phyloP scores from a whole-genome alignment of 1,140 invertebrate species.

The Drosophila repleta region DNA sequence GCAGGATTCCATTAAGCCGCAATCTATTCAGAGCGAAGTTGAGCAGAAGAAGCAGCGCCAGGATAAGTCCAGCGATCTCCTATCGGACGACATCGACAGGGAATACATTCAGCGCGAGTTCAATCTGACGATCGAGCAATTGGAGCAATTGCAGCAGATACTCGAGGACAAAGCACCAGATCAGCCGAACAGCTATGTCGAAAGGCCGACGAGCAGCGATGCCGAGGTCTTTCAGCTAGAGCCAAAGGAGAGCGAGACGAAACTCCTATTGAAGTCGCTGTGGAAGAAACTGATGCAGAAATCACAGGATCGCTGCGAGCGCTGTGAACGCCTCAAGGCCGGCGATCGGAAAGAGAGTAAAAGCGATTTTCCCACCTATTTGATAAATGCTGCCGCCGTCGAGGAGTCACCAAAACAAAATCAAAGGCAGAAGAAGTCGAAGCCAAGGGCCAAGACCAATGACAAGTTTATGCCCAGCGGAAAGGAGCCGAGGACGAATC shows the following conservation, averaged over 20 bases:
- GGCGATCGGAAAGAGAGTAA: slow-evolving; percentile 44
- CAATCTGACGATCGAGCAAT: neutral
- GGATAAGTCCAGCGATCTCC: neutral
- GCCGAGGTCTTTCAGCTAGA: too few relatives aligned
- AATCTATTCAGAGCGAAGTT: neutral
- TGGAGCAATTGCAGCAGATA: neutral
- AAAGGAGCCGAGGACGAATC: too few relatives aligned
- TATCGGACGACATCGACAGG: neutral
- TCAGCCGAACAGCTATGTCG: neutral
- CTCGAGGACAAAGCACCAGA: neutral
- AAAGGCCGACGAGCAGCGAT: neutral
- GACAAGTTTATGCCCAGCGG: too few relatives aligned
- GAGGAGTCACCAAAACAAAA: slow-evolving; percentile 13
- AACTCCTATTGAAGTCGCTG: slow-evolving; percentile 31
- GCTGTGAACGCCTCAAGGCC: slow-evolving; percentile 16
- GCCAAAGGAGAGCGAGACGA: neutral
- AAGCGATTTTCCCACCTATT: slow-evolving; percentile 32
- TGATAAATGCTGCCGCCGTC: slow-evolving; percentile 54
- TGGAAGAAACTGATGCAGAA: slow-evolving; percentile 45
- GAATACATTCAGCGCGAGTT: neutral
- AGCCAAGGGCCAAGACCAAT: too few relatives aligned
- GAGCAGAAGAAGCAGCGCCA: neutral
- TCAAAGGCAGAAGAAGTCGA: too few relatives aligned
- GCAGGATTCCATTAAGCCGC: neutral
- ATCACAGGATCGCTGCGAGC: neutral